Base-by-base conservation (phyloP, 2,113 vertebrate species). In the Platanista minor region DNA sequence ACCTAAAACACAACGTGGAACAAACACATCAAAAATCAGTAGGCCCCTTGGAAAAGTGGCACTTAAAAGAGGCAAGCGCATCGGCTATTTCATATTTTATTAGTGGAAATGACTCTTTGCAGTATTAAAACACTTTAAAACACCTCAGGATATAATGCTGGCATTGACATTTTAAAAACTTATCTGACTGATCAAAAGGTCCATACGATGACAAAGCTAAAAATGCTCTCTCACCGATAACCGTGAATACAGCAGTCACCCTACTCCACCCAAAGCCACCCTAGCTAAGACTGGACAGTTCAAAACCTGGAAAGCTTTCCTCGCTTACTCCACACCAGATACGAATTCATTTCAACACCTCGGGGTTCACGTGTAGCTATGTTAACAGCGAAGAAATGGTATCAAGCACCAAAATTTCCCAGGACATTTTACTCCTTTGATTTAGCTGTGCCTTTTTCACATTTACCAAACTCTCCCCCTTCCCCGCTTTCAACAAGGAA, bases 241-340 rank as follows among this genome's bases (percentile, higher is more conserved):
- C 97, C 93, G 96, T 98, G 94, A 96, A 87, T 95, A 98, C 21
- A 94, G 85, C 89, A 94, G 94, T 18, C 93, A 94, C 84, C 96
- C 97, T 62, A 90, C 98, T 98, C 98, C 98, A 98, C 98, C 98
- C 98, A 97, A 89, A 97, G 94, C 85, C 97, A 95, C 96, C 96
- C 96, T 83, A 31, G 74, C 96, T 96, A 95, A 88, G 91, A 83
- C 72, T 57, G 91, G 97, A 95, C 94, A 90, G 92, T 95, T 90
- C 71, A 96, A 97, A 98, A 94, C 97, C 96, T 97, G 98, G 97
- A 97, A 97, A 97, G 98, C 96, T 92, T 91, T 97, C 95, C 95
- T 95, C 75, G 97, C 91, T 74, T 43, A 31, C 90, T 94, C 72
- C 43, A 94, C 92, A 90, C 95, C 93, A 98, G 75, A 96, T 88